phyloP scores from a whole-genome alignment of 1,140 invertebrate genomes.

The Ostrea edulis region DNA sequence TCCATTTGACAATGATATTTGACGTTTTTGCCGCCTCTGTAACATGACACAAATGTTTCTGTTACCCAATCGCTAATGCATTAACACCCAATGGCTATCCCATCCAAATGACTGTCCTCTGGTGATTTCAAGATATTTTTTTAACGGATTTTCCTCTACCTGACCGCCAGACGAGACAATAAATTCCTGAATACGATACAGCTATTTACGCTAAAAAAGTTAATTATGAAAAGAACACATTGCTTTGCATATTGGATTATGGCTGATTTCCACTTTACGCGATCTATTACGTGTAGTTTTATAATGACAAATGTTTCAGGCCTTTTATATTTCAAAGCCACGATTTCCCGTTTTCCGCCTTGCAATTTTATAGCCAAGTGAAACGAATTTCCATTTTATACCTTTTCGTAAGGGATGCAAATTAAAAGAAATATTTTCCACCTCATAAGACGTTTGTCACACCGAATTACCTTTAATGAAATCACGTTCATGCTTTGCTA shows the following conservation, averaged over 20 bases:
- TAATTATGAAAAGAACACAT: slow-evolving; percentile 25
- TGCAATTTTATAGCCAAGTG: background rate
- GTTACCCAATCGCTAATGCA: slow-evolving; percentile 8
- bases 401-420: background rate
- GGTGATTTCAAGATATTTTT: background rate
- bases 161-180: background rate
- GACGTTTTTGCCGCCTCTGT: background rate
- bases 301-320: slow-evolving; percentile 22
- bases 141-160: background rate
- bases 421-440: slow-evolving; percentile 21
- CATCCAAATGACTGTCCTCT: background rate
- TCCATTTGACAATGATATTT: slow-evolving; percentile 15
- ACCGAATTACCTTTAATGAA: slow-evolving; percentile 9
- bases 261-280: background rate
- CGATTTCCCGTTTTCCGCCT: background rate
- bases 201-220: background rate
- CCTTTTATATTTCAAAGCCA: slow-evolving; percentile 12
- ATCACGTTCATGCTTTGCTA: slow-evolving; percentile 6
- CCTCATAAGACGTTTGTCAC: slow-evolving; percentile 10
- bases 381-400: slow-evolving; percentile 30
- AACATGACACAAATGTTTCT: background rate
- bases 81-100: background rate
- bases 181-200: background rate
- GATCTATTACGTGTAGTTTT: background rate
- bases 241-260: background rate